Evolutionary conservation across 1,140 invertebrate species (phyloP).

Genomic region (Watersipora subatra): DNA sequence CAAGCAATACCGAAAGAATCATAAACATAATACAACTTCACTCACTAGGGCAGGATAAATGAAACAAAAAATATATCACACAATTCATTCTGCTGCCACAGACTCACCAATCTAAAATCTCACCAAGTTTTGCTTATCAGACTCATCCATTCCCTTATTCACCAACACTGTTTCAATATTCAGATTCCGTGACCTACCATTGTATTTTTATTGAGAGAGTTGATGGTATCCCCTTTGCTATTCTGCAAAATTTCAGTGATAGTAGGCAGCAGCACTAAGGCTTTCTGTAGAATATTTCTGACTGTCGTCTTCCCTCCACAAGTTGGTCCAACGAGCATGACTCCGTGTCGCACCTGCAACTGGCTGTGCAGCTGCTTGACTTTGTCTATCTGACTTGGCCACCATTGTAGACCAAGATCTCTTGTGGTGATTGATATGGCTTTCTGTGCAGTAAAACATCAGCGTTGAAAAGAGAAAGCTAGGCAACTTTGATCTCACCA

Average conservation of each 20-base stretch:
- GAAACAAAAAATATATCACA: no score
- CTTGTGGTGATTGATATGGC: slow-evolving; percentile 31
- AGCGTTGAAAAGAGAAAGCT: slow-evolving; percentile 5
- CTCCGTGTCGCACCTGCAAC: slow-evolving; percentile 35
- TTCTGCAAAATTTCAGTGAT: slow-evolving; percentile 12
- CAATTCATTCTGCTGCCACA: no score
- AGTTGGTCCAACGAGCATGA: slow-evolving; percentile 39
- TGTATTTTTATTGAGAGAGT: neutral
- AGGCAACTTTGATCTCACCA: neutral
- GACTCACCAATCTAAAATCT: no score
- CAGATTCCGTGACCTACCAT: neutral
- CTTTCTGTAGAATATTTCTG: slow-evolving; percentile 31
- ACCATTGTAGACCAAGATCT: slow-evolving; percentile 28
- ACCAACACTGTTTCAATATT: no score
- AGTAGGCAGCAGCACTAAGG: slow-evolving; percentile 31
- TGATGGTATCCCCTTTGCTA: neutral
- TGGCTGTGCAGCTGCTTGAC: slow-evolving; percentile 37
- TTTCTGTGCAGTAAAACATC: no score
- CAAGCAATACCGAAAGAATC: no score
- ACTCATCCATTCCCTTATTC: no score
- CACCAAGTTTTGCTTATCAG: no score
- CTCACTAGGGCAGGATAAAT: no score
- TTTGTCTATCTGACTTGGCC: slow-evolving; percentile 35
- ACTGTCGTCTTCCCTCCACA: slow-evolving; percentile 36
- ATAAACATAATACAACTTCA: no score